These are phyloP conservation scores for Metallyticus violacea DNA, from an alignment of 2,888 invertebrate genomes.

Conservation along the genomic window DNA sequence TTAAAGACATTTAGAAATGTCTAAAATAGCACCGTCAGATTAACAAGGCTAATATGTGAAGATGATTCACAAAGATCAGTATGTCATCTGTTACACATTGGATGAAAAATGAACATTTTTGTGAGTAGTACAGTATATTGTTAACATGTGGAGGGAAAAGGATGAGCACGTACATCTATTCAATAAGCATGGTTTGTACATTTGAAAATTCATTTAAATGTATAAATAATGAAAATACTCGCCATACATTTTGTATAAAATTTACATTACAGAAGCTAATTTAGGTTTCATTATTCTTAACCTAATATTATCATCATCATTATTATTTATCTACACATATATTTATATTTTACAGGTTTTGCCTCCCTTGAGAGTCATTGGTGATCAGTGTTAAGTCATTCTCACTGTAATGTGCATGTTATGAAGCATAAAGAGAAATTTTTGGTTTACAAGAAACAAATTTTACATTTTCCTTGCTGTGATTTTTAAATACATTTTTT, in stretches of 20 bases:
- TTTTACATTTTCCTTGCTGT: too few species aligned
- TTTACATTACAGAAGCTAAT: neutral
- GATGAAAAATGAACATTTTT: neutral
- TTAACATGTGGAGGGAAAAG: neutral
- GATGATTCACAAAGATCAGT: neutral
- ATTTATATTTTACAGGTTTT: too few species aligned
- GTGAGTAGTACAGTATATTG: neutral
- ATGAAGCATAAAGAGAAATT: too few species aligned
- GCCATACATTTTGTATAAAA: neutral
- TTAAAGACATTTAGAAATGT: neutral
- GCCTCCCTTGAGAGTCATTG: too few species aligned
- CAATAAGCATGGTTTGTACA: neutral
- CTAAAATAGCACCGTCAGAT: neutral
- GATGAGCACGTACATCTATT: neutral
- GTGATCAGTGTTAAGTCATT: neutral
- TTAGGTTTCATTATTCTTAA: neutral
- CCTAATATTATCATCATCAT: too few species aligned
- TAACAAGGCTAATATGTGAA: neutral
- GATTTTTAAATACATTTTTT: too few species aligned
- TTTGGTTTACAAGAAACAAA: too few species aligned
- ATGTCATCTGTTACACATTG: slow-evolving; percentile 12
- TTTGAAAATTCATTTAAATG: slow-evolving; percentile 13
- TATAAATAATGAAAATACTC: neutral
- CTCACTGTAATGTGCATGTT: neutral
- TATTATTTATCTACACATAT: too few species aligned